These are phyloP conservation scores for Poeciliopsis prolifica DNA, from an alignment of 2,113 vertebrate species.

Conservation along the genomic window DNA sequence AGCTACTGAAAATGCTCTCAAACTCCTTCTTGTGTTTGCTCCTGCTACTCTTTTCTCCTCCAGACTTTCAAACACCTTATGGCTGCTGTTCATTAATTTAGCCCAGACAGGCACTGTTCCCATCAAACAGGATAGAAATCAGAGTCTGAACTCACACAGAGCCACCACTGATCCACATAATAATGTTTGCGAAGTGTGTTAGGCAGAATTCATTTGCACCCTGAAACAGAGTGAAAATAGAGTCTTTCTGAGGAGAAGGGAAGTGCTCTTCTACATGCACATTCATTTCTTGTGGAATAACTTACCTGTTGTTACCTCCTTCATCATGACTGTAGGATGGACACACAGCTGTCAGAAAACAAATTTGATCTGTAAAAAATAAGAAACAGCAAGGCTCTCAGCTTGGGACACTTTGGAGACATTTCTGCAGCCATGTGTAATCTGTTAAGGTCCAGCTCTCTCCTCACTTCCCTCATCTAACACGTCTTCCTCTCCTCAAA, in stretches of 20 bases:
- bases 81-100: background rate
- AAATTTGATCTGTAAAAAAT: constrained; percentile 26
- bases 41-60: too few species aligned
- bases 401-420: background rate
- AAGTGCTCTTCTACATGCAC: background rate
- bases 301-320: constrained; percentile 45
- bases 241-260: background rate
- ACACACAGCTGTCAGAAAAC: constrained; percentile 15
- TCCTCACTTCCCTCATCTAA: background rate
- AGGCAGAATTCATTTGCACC: background rate
- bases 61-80: too few species aligned
- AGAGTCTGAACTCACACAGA: background rate
- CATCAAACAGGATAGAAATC: background rate
- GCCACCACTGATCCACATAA: background rate
- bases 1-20: too few species aligned
- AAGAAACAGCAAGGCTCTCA: constrained; percentile 23
- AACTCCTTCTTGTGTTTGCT: too few species aligned
- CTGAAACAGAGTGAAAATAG: constrained; percentile 20
- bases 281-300: background rate
- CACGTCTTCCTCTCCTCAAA: background rate
- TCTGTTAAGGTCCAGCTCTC: background rate
- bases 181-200: background rate
- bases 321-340: constrained; percentile 38
- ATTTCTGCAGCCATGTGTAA: background rate
- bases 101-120: background rate